Conservation (phyloP, 2,888 invertebrate genomes). For the Nomada flava region DNA sequence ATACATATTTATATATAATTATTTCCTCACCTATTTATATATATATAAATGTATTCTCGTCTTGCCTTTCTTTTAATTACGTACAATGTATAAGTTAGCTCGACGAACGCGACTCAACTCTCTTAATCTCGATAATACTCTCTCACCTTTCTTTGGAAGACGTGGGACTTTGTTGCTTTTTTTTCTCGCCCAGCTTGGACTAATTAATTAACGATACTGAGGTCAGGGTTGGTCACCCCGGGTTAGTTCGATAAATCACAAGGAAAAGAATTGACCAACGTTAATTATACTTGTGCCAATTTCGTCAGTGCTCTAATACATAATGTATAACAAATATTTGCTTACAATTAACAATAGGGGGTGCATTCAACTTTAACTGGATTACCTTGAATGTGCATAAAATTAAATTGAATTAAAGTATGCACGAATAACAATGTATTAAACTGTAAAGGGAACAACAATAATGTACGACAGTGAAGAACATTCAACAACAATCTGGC, state of each 20-base stretch:
- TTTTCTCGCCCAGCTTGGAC: conserved; percentile 66
- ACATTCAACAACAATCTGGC: too few relatives aligned
- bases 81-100: conserved; percentile 62
- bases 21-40: conserved; percentile 44
- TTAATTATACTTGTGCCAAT: conserved; percentile 66
- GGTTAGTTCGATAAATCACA: conserved; percentile 60
- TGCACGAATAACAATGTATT: conserved; percentile 6
- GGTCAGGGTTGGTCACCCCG: conserved; percentile 50
- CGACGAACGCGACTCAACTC: conserved; percentile 36
- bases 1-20: conserved; percentile 62
- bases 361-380: neutral
- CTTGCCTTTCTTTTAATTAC: conserved; percentile 51
- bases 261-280: conserved; percentile 70
- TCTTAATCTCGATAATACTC: conserved; percentile 34
- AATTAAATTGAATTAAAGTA: neutral
- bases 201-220: conserved; percentile 73
- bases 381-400: conserved; percentile 7
- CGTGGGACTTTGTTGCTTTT: conserved; percentile 81
- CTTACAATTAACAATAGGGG: neutral
- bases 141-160: conserved; percentile 76
- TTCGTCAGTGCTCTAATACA: conserved; percentile 34
- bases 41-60: conserved; percentile 63
- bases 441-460: conserved; percentile 23
- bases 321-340: neutral
- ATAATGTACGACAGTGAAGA: conserved; percentile 3